These are phyloP conservation scores for Xylota sylvarum DNA, from an alignment of 2,888 invertebrate genomes.

Conservation along the genomic window DNA sequence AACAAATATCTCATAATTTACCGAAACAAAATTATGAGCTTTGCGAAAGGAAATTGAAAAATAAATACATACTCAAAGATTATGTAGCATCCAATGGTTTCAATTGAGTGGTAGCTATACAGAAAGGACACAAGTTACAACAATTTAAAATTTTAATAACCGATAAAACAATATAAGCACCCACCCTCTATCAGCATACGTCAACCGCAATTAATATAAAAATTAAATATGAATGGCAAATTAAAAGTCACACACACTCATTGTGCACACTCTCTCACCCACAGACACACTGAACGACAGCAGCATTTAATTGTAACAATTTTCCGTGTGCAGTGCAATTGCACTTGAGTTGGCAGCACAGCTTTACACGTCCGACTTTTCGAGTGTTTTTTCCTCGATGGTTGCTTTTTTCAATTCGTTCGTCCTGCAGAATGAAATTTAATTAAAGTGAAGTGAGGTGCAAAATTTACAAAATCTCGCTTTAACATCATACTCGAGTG, in stretches of 20 bases:
- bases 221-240: conserved; percentile 70
- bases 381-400: conserved; percentile 49
- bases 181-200: conserved; percentile 47
- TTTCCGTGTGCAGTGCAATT: conserved; percentile 63
- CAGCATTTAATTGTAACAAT: conserved; percentile 73
- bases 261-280: not conserved
- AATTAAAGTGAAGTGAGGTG: conserved; percentile 77
- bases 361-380: conserved; percentile 74
- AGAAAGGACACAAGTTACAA: not conserved
- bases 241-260: conserved; percentile 67
- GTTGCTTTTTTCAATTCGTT: conserved; percentile 12
- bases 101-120: too few species aligned
- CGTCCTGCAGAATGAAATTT: conserved; percentile 66
- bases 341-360: conserved; percentile 72
- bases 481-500: conserved; percentile 76
- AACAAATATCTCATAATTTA: conserved; percentile 32
- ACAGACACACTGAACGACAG: conserved; percentile 26
- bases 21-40: conserved; percentile 20
- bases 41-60: not conserved
- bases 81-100: too few species aligned
- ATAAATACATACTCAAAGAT: not conserved
- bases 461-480: conserved; percentile 76
- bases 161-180: conserved; percentile 10
- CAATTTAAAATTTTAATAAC: not conserved
- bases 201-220: conserved; percentile 72